These are phyloP conservation scores for Atrina japonica DNA, from an alignment of 2,888 invertebrate genomes.

Conservation along the genomic window DNA sequence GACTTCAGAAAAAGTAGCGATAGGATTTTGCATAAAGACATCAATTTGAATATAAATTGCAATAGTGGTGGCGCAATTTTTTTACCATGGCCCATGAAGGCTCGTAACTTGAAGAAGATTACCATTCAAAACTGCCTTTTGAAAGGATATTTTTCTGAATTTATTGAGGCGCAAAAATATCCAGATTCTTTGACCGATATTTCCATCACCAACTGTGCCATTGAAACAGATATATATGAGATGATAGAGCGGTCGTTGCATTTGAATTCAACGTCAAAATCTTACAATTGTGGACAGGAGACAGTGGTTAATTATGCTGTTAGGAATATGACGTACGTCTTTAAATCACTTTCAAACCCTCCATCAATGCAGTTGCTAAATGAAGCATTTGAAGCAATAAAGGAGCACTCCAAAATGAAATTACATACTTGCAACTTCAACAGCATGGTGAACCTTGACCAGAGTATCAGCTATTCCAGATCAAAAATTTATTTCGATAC, in stretches of 20 bases:
- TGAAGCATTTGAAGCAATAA: slow-evolving; percentile 8
- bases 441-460: slow-evolving; percentile 4
- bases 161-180: not conserved
- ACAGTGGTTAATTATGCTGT: slow-evolving; percentile 1
- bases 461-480: not conserved
- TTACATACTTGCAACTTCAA: slow-evolving; percentile 7
- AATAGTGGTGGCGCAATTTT: slow-evolving; percentile 18
- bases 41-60: slow-evolving; percentile 10
- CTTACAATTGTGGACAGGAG: slow-evolving; percentile 22
- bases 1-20: slow-evolving; percentile 7
- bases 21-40: not conserved
- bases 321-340: slow-evolving; percentile 12
- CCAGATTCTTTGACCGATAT: slow-evolving; percentile 9
- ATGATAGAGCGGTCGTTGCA: not conserved
- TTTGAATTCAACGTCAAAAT: not conserved
- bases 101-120: slow-evolving; percentile 7
- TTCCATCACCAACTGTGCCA: slow-evolving; percentile 9
- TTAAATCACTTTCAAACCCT: not conserved
- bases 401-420: slow-evolving; percentile 3
- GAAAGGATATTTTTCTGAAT: slow-evolving; percentile 23
- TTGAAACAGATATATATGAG: slow-evolving; percentile 15
- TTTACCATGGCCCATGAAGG: slow-evolving; percentile 31
- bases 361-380: not conserved
- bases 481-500: slow-evolving; percentile 1
- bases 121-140: slow-evolving; percentile 14